These are phyloP conservation scores for Lordiphosa mommai DNA, from an alignment of 1,140 invertebrate species.

Conservation along the genomic window DNA sequence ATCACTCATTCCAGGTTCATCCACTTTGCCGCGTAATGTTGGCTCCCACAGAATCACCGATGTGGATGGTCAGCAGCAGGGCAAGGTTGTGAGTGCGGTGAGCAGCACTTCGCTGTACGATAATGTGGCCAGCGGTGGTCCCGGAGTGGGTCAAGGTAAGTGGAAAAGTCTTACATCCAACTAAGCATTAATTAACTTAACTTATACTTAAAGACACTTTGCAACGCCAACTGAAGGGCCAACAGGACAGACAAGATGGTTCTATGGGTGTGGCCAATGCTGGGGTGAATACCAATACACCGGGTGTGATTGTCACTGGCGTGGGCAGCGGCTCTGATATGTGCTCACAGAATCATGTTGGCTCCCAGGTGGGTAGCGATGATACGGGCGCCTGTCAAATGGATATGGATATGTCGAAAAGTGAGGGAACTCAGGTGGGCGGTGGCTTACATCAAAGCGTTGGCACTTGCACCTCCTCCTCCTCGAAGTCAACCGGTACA, in stretches of 20 bases:
- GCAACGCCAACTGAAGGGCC: slow-evolving; percentile 82
- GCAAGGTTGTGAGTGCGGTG: slow-evolving; percentile 89
- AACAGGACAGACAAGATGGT: slow-evolving; percentile 81
- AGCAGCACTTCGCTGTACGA: slow-evolving; percentile 94
- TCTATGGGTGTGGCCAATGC: slow-evolving; percentile 81
- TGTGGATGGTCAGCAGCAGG: slow-evolving; percentile 61
- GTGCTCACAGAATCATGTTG: slow-evolving; percentile 81
- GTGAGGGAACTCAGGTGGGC: slow-evolving; percentile 90
- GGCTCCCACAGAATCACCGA: slow-evolving; percentile 84
- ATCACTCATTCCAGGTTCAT: slow-evolving; percentile 84
- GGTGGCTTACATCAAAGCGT: slow-evolving; percentile 82
- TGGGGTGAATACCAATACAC: slow-evolving; percentile 80
- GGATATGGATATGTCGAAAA: slow-evolving; percentile 83
- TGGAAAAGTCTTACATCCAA: background rate
- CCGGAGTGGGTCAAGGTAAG: slow-evolving; percentile 47
- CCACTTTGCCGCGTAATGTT: slow-evolving; percentile 90
- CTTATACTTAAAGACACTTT: slow-evolving; percentile 63
- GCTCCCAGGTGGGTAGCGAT: slow-evolving; percentile 77
- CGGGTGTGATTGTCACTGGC: slow-evolving; percentile 63
- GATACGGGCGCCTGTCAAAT: slow-evolving; percentile 71
- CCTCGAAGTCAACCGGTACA: slow-evolving; percentile 82
- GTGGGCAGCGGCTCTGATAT: slow-evolving; percentile 62
- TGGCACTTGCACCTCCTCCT: slow-evolving; percentile 72
- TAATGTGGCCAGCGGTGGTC: slow-evolving; percentile 85
- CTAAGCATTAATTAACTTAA: background rate